A percentile compares a stretch with the other conserved stretches of the same genome.
Conservation (phyloP, 2,888 invertebrate genomes). For the Agrenia bidenticulata region DNA sequence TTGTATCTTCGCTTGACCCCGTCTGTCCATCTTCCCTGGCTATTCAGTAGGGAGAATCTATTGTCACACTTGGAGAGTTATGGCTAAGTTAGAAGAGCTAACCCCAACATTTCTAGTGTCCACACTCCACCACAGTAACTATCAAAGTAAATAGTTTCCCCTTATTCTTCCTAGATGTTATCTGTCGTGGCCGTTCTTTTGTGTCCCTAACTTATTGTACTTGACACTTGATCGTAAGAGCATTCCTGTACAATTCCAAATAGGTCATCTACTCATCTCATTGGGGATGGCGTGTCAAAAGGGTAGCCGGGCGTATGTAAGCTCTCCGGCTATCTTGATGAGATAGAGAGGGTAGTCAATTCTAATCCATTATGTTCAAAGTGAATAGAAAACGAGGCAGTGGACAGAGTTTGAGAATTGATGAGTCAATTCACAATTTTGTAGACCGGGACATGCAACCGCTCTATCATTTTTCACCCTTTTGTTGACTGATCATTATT, state of each 20-base stretch:
- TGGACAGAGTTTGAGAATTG: slow-evolving; percentile 1
- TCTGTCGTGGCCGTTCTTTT: slow-evolving; percentile 6
- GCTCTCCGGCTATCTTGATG: neutral
- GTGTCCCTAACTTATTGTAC: slow-evolving; percentile 1
- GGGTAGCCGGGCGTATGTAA: neutral
- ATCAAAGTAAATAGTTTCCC: neutral
- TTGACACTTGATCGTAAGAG: slow-evolving; percentile 13
- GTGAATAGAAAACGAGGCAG: neutral
- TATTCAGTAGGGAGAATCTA: neutral
- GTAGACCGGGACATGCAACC: neutral
- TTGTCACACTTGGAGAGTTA: no score
- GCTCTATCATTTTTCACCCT: no score
- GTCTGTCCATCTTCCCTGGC: slow-evolving; percentile 13
- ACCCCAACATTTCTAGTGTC: no score
- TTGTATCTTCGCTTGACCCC: slow-evolving; percentile 21
- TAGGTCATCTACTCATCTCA: neutral
- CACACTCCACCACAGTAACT: no score
- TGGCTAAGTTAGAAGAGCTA: no score
- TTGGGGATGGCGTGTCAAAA: slow-evolving; percentile 3
- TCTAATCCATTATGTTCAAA: slow-evolving; percentile 4
- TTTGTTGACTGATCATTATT: no score
- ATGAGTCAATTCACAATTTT: slow-evolving; percentile 11
- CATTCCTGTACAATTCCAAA: neutral
- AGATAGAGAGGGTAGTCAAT: slow-evolving; percentile 13
- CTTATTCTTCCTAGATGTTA: neutral